Evolutionary conservation across 2,888 invertebrate genomes (phyloP).

Genomic region (Microplitis deprimator): DNA sequence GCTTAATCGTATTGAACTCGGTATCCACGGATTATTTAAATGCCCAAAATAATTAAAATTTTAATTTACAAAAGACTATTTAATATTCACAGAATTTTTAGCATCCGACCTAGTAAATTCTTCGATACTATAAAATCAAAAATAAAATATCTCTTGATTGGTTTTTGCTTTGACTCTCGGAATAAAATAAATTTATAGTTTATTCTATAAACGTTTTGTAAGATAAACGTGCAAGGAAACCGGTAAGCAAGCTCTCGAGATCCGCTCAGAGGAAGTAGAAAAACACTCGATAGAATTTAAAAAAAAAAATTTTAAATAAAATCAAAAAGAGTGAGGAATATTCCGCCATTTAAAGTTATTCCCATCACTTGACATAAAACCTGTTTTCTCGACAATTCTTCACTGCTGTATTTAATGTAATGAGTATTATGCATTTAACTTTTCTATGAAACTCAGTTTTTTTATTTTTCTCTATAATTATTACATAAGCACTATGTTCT

Average conservation of each 20-base stretch:
- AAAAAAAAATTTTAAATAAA: background rate
- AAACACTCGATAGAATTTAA: no score
- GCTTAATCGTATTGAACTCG: background rate
- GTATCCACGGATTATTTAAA: background rate
- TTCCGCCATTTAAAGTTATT: background rate
- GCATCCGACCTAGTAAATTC: no score
- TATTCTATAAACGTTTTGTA: no score
- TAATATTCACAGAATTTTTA: no score
- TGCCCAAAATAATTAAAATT: background rate
- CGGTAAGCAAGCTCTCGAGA: no score
- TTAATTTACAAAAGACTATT: background rate
- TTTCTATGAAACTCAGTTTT: background rate
- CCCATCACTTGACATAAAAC: background rate
- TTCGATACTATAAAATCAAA: no score
- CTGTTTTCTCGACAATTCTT: background rate
- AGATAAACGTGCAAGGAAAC: no score
- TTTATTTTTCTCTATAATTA: constrained; percentile 23
- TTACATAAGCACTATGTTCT: constrained; percentile 15
- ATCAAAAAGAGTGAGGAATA: background rate
- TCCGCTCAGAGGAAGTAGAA: no score
- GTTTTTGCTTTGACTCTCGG: no score
- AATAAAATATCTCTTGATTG: no score
- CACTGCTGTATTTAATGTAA: background rate
- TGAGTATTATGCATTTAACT: background rate
- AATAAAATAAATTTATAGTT: no score